These are phyloP conservation scores for Dynastes grantii DNA, from an alignment of 2,888 invertebrate genomes.

Conservation along the genomic window DNA sequence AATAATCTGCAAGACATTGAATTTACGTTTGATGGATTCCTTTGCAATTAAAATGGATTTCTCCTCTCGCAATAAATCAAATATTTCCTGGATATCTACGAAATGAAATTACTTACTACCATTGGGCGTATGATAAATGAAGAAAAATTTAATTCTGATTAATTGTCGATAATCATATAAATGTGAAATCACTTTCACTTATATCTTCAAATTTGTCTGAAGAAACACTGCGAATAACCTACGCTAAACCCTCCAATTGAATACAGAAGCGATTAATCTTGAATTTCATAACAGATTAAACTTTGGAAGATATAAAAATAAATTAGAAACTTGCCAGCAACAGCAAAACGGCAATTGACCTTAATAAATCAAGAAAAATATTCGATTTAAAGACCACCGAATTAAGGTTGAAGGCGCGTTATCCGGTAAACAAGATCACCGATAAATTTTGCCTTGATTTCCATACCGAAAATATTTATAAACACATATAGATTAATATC, in stretches of 20 bases:
- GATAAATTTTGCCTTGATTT: slow-evolving; percentile 5
- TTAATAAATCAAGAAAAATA: slow-evolving; percentile 28
- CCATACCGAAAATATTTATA: slow-evolving; percentile 6
- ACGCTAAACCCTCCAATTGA: background rate
- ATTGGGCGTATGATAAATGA: background rate
- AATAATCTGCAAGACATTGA: too few relatives aligned
- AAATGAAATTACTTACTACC: background rate
- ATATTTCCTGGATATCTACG: too few relatives aligned
- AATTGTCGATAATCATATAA: background rate
- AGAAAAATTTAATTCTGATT: too few relatives aligned
- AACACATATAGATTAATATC: background rate
- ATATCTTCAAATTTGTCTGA: background rate
- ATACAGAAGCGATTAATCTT: slow-evolving; percentile 15
- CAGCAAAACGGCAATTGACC: slow-evolving; percentile 18
- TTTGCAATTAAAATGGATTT: too few relatives aligned
- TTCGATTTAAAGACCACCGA: background rate
- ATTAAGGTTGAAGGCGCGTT: slow-evolving; percentile 4
- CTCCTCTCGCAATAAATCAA: too few relatives aligned
- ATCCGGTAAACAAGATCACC: slow-evolving; percentile 12
- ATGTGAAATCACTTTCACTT: background rate
- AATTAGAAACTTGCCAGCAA: slow-evolving; percentile 29
- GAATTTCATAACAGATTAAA: slow-evolving; percentile 16
- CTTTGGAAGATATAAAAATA: slow-evolving; percentile 6
- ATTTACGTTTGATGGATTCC: too few relatives aligned
- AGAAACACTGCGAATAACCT: background rate